Evolutionary conservation across 1,140 invertebrate genomes (phyloP), one percentile per base, ranked within the genome.

Genomic region (Caenorhabditis remanei): DNA sequence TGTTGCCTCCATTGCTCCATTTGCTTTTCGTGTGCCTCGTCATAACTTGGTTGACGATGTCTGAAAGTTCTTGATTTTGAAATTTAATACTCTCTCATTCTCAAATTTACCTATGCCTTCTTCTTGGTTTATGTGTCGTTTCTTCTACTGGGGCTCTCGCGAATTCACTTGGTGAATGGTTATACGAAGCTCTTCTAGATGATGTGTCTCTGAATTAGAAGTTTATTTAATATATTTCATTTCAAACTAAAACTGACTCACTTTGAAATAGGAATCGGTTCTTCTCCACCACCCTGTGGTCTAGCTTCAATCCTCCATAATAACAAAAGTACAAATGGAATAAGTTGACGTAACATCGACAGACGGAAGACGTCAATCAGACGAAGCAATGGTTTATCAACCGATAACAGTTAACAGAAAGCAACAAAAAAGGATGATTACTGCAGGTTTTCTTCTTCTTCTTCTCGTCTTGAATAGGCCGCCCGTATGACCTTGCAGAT

Each of bases 81-180:
- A 40, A 8, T 53, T 11, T 0, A 0, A 63, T 19, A 16, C 55
- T 2, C 6, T 58, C 6, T 53, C 16, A 13, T 13, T 9, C n/a
- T 58, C 19, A 14, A 58, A 19, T 5, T n/a, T n/a, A 79, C 71
- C 71, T 79, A 50, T 79, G 43, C n/a, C 71, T 50, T 79, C 71
- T 48, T 50, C n/a, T 79, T 43, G 71, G 71, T 79, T 79, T 79
- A 11, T 50, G 71, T 21, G 46, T 79, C 1, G 46, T 50, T 14
- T 50, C 6, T 79, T 79, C 71, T n/a, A 50, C 21, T 79, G 43
- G 71, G 3, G 40, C 71, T n/a, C n/a, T n/a, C 3, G 71, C 71
- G n/a, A 79, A 79, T 50, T 79, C 46, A 79, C 71, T 79, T 53
- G 71, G 71, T 24, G 71, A 50, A 50, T 79, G 71, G 32, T 79